Base-by-base conservation (phyloP, 2,888 invertebrate species). In the Nomada fucata region DNA sequence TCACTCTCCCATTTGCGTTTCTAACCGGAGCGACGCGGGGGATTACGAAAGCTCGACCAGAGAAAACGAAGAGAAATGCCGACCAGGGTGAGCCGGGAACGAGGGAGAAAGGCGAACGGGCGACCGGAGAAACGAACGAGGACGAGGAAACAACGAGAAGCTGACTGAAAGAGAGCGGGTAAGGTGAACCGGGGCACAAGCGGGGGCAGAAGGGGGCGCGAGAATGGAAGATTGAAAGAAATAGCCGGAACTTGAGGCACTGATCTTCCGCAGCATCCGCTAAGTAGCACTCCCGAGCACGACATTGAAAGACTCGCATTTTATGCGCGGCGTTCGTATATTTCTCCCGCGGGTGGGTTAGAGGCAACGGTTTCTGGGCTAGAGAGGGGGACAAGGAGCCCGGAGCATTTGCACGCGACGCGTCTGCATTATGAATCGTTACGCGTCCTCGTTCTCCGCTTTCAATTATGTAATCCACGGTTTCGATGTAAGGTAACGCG, bases 1-100 rank as follows among this genome's bases (percentile, higher is more conserved):
- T 92, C 90, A 89, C 86, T 90, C 90, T 86, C 89, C 89, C 91
- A 92, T 92, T 93, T 92, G 91, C 91, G 92, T 92, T 90, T 77
- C 77, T 36, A 36, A 36, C 82, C 84, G 71, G 74, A 75, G 73
- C 76, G 18, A 23, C 55, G 73, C 36, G 71, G 79, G 65, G 79
- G 81, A 78, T 77, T 88, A 86, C 88, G 80, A 82, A 83, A 82
- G 82, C 76, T 68, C 73, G 71, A 71, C 76, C 70, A 76, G 83
- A 79, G 77, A 71, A 79, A 76, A 74, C 76, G 76, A 71, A 71
- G 67, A 69, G 65, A 55, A 65, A 47, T 44, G 23, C 5, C 29
- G 26, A 44, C 18, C 55, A 11, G 50, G 15, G 23, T 26, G 50
- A 23, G 29, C 36, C 53, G 69, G 44, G 11, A 18, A 55, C 26